Evolutionary conservation across 2,113 vertebrate genomes (phyloP), one percentile per base, ranked within the genome.

Genomic region (Campylorhamphus procurvoides): DNA sequence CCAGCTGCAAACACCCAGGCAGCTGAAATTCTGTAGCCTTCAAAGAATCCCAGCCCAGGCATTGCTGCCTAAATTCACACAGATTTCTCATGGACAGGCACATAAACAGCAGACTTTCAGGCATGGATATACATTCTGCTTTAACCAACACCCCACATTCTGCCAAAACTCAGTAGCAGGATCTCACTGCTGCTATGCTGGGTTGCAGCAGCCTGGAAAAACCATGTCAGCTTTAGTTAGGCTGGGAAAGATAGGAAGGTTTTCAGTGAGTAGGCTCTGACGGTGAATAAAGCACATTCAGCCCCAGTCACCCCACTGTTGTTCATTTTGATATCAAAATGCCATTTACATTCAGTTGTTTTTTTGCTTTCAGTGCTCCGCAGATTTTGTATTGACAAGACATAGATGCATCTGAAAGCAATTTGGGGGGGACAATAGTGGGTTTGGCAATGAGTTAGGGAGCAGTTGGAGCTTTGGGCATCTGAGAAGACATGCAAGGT

Each of bases 291-390:
- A 93, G 60, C 37, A 40, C 55, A 62, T 29, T 52, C 60, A 47
- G 52, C 15, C 71, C 52, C 73, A 22, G 47, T 25, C 47, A 60
- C 23, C 10, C 39, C 19, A 31, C 29, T 33, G 17, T 42, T 78
- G 74, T 55, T 96, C 88, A 88, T 85, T 93, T 75, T 42, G n/a
- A 75, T 79, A 83, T 86, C 85, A 79, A 89, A 91, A 86, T 86
- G 42, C 56, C 71, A 52, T 77, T 69, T 28, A 40, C 37, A 29
- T 93, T 85, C 72, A 46, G 60, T 84, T 78, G 80, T 29, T 29
- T 78, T 63, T 84, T 59, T 19, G 62, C 13, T 3, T 62, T 58
- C 47, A 44, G 76, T 19, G 0, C 62, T 29, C 40, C 44, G 69
- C 79, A 64, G 79, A 64, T 84, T 90, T 84, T 83, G 29, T 82